Evolutionary conservation across 2,797 vertebrate species (phyloP).

Genomic region (Gallinago stenura): DNA sequence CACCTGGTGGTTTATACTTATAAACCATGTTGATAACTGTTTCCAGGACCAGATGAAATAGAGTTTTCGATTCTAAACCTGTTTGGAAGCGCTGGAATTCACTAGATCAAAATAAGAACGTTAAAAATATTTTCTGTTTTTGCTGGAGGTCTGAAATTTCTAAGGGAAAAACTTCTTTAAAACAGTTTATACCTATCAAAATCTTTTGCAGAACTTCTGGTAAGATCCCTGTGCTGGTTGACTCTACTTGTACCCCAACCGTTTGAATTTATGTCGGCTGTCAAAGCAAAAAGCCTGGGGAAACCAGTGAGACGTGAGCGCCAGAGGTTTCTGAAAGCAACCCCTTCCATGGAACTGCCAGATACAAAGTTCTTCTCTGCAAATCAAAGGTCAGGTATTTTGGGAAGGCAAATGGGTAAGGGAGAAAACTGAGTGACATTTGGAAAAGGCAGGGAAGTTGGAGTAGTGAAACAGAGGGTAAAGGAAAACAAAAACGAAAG

Average conservation of each 20-base stretch:
- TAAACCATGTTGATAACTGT: neutral
- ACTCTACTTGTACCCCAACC: neutral
- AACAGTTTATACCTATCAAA: neutral
- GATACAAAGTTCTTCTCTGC: neutral
- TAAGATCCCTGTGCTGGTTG: neutral
- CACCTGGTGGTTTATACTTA: neutral
- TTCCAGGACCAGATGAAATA: neutral
- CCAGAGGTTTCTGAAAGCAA: neutral
- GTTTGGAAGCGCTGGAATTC: neutral
- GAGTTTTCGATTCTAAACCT: neutral
- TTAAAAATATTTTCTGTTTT: neutral
- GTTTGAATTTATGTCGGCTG: neutral
- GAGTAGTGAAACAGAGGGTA: neutral
- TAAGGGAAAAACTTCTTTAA: neutral
- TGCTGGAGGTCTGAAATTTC: neutral
- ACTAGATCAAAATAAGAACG: neutral
- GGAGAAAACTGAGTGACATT: neutral
- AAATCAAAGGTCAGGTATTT: neutral
- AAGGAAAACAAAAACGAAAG: neutral
- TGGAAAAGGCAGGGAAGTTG: neutral
- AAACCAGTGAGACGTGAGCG: neutral
- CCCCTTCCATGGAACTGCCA: neutral
- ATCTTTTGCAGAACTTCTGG: neutral
- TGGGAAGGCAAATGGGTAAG: neutral
- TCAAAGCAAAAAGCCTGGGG: neutral